phyloP scores from a whole-genome alignment of 2,797 vertebrate species.

The Cygnus olor region DNA sequence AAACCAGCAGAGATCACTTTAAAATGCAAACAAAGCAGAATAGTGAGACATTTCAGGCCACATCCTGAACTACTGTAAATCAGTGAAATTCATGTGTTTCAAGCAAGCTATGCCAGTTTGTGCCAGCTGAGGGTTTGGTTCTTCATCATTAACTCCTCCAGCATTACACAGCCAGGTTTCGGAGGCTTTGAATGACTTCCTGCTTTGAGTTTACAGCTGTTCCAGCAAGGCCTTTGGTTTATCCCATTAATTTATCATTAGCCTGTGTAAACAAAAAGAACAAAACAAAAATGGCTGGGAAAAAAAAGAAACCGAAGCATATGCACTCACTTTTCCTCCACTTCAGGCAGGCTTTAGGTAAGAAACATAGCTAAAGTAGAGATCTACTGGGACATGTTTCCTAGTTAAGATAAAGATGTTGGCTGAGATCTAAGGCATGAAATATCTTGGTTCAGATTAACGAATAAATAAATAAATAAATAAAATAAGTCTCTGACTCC shows the following conservation, averaged over 20 bases:
- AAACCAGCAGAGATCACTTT: slow-evolving; percentile 59
- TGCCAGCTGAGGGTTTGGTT: slow-evolving; percentile 30
- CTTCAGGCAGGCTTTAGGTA: not conserved
- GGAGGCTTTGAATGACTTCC: slow-evolving; percentile 37
- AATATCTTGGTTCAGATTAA: not conserved
- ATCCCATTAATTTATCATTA: slow-evolving; percentile 56
- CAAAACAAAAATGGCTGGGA: not conserved
- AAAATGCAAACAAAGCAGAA: slow-evolving; percentile 55
- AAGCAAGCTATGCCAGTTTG: slow-evolving; percentile 24
- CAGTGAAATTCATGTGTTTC: not conserved
- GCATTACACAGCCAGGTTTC: slow-evolving; percentile 24
- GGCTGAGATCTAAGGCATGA: not conserved
- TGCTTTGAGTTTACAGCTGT: slow-evolving; percentile 58
- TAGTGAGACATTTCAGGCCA: not conserved
- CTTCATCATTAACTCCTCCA: slow-evolving; percentile 60
- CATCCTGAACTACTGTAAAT: slow-evolving; percentile 23
- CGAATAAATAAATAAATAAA: not conserved
- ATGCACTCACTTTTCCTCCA: not conserved
- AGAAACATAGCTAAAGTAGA: not conserved
- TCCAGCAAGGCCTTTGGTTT: slow-evolving; percentile 46
- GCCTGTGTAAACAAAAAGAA: slow-evolving; percentile 7
- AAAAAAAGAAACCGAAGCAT: not conserved
- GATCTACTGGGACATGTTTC: not conserved
- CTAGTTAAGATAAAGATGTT: slow-evolving; percentile 7
- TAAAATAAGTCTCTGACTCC: not conserved